phyloP scores from a whole-genome alignment of 1,140 invertebrate species.

The Euura saliciscinereae region DNA sequence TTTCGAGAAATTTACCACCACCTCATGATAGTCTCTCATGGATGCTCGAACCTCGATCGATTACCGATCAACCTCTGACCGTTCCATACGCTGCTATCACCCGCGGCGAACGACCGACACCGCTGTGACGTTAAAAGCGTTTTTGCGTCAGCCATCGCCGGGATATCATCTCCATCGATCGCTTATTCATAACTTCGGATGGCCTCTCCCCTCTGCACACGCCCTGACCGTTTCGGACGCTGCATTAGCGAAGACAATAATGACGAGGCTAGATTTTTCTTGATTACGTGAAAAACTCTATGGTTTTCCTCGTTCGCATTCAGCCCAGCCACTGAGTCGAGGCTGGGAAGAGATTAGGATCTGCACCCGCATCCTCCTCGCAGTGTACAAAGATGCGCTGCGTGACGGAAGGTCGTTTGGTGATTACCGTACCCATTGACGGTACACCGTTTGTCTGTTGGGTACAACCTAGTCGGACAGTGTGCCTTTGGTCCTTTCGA shows the following conservation, averaged over 20 bases:
- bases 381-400: neutral
- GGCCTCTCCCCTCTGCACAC: neutral
- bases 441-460: neutral
- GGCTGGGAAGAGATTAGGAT: neutral
- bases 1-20: neutral
- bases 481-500: too few species aligned
- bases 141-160: slow-evolving; percentile 55
- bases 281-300: too few species aligned
- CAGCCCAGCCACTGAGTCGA: neutral
- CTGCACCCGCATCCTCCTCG: neutral
- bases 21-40: neutral
- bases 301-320: neutral
- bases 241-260: slow-evolving; percentile 2
- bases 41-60: neutral
- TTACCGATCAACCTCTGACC: too few species aligned
- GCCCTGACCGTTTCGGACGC: neutral
- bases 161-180: slow-evolving; percentile 54
- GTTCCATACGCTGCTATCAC: too few species aligned
- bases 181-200: slow-evolving; percentile 47
- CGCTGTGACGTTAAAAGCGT: slow-evolving; percentile 57
- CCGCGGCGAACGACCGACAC: neutral
- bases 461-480: too few species aligned
- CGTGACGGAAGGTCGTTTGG: neutral
- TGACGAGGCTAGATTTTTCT: neutral
- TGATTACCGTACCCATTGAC: neutral